Conservation (phyloP, 2,888 invertebrate genomes). For the Galeopsomyia nigrocyanea region DNA sequence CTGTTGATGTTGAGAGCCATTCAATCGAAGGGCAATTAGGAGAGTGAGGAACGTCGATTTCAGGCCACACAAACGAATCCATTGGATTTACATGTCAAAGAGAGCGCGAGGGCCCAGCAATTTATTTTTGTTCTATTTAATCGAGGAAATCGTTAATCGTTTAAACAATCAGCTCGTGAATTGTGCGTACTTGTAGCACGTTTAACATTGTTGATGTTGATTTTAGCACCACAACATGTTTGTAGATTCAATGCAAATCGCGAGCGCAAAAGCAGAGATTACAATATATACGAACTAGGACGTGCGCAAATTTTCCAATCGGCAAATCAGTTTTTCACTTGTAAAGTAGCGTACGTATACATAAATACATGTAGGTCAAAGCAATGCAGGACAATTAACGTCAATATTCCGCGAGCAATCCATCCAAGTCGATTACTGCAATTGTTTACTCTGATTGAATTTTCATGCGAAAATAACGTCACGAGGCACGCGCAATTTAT, state of each 20-base stretch:
- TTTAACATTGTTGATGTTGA: no score
- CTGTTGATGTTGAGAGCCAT: background rate
- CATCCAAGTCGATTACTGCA: constrained; percentile 27
- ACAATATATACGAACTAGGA: no score
- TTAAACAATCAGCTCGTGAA: no score
- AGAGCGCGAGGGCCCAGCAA: background rate
- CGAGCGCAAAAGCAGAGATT: no score
- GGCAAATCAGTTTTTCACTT: no score
- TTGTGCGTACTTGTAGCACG: no score
- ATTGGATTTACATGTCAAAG: constrained; percentile 4
- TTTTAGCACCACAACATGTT: no score
- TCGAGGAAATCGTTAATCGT: no score
- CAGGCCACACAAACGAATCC: background rate
- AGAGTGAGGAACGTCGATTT: constrained; percentile 22
- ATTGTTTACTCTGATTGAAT: constrained; percentile 27
- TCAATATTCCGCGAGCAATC: constrained; percentile 28
- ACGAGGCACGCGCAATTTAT: background rate
- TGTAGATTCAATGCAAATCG: no score
- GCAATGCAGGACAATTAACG: constrained; percentile 26
- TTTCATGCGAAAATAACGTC: constrained; percentile 27
- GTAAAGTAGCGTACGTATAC: background rate
- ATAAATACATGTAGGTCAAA: constrained; percentile 26
- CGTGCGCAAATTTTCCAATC: no score
- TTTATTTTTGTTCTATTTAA: no score
- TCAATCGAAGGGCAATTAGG: constrained; percentile 4